Base-by-base conservation (phyloP, 2,888 invertebrate species). In the Penaeus monodon region DNA sequence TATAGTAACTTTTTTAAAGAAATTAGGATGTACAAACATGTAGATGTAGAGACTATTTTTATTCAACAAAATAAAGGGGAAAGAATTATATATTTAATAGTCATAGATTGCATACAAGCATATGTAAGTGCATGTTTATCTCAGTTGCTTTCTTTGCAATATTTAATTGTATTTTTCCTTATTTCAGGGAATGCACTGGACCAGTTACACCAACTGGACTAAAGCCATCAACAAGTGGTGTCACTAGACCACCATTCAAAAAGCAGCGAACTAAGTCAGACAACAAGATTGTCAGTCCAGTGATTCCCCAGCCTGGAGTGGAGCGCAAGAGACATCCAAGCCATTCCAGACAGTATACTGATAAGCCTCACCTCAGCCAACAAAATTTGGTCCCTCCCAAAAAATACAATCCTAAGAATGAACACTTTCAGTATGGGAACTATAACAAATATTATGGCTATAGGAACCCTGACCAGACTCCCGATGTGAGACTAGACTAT, bases 361-460 rank as follows among this genome's bases (percentile, higher is more conserved):
- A 88, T 29, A 84, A 80, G 81, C 85, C 88, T 27, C 86, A 88
- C 77, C 77, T 85, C n/a, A 77, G 78, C 49, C 86, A 86, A 38
- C 86, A 83, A 49, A 85, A 84, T 65, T 78, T 87, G 22, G 76
- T 81, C 38, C 85, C 85, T 22, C 79, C 86, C 49, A 76, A 79
- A 74, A 83, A 84, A 80, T 97, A 96, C 93, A 95, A 96, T 91
- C 94, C 95, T 38, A 96, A 96, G 92, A 95, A 96, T 92, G 94
- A 95, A 88, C 95, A 95, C 92, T 98, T 97, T 93, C 96, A 97
- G 91, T 98, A 96, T 93, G 99, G 99, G 86, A 99, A 99, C 93
- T 99, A 98, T 93, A 97, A 97, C 92, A 95, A 97, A 93, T 99
- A 99, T 93, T 98, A 98, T 92, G 99, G 99, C 38, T 98, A 98